Evolutionary conservation across 2,888 invertebrate species (phyloP).

Genomic region (Rosalia funebris): DNA sequence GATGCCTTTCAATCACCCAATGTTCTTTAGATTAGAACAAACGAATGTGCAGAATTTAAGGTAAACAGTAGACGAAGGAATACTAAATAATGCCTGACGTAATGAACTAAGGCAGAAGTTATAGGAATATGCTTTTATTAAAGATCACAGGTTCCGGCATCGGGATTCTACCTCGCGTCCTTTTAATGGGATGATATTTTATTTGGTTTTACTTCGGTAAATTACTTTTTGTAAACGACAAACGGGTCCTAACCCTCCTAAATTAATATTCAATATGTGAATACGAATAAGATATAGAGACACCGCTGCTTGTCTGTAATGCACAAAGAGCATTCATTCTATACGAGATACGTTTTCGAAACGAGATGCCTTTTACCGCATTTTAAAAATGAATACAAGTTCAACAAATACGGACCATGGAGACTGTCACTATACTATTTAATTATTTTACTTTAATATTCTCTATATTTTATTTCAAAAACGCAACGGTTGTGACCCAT

Average conservation of each 20-base stretch:
- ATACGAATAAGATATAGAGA: no score
- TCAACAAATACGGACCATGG: no score
- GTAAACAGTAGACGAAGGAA: constrained; percentile 56
- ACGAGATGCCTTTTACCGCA: no score
- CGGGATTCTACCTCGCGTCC: constrained; percentile 41
- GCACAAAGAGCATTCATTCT: no score
- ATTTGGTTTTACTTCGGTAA: constrained; percentile 50
- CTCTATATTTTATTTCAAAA: no score
- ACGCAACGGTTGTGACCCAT: no score
- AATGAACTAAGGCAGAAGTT: constrained; percentile 58
- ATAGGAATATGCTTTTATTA: constrained; percentile 55
- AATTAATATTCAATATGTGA: constrained; percentile 37
- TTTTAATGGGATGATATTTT: constrained; percentile 51
- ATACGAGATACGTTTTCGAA: no score
- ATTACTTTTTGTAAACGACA: constrained; percentile 44
- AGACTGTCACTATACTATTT: no score
- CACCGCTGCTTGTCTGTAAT: no score
- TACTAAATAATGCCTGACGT: constrained; percentile 59
- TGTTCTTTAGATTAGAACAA: constrained; percentile 62
- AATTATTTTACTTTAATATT: no score
- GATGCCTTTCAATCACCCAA: constrained; percentile 62
- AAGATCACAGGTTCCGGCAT: constrained; percentile 49
- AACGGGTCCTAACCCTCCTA: constrained; percentile 27
- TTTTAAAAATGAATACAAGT: no score
- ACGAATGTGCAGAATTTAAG: constrained; percentile 57